These are phyloP conservation scores for Sarcoramphus papa DNA, from an alignment of 2,797 vertebrate species.

Conservation along the genomic window DNA sequence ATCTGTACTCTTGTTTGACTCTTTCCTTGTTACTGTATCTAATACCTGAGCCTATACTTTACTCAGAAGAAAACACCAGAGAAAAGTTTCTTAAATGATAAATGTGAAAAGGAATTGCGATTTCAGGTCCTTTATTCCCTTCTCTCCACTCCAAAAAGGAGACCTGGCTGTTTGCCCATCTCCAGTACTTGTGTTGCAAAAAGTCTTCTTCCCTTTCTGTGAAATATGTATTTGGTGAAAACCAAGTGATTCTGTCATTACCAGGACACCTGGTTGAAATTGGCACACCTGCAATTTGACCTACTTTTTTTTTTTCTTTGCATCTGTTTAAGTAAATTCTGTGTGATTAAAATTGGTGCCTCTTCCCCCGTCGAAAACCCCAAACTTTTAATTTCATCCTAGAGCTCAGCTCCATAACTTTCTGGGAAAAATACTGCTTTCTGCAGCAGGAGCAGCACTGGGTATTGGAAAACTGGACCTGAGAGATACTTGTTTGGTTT, in stretches of 20 bases:
- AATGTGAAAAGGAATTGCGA: background rate
- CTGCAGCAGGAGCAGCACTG: background rate
- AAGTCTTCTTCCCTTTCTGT: constrained; percentile 4
- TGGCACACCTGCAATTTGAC: constrained; percentile 28
- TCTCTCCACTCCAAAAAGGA: background rate
- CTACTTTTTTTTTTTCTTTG: constrained; percentile 42
- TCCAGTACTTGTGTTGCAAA: constrained; percentile 20
- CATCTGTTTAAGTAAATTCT: constrained; percentile 49
- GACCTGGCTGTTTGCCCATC: background rate
- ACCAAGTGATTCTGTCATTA: constrained; percentile 45
- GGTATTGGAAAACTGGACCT: background rate
- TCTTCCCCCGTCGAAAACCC: background rate
- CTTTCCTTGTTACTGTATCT: background rate
- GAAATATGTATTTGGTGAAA: constrained; percentile 4
- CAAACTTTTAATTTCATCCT: constrained; percentile 18
- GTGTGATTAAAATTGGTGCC: background rate
- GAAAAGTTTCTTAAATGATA: background rate
- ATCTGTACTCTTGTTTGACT: background rate
- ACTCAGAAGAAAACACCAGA: background rate
- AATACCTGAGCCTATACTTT: background rate
- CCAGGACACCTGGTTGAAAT: constrained; percentile 21
- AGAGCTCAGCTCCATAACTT: constrained; percentile 18
- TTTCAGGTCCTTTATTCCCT: background rate
- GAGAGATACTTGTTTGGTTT: background rate
- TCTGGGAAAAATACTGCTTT: background rate